These are phyloP conservation scores for Dromas ardeola DNA, from an alignment of 2,113 vertebrate genomes.

Conservation along the genomic window DNA sequence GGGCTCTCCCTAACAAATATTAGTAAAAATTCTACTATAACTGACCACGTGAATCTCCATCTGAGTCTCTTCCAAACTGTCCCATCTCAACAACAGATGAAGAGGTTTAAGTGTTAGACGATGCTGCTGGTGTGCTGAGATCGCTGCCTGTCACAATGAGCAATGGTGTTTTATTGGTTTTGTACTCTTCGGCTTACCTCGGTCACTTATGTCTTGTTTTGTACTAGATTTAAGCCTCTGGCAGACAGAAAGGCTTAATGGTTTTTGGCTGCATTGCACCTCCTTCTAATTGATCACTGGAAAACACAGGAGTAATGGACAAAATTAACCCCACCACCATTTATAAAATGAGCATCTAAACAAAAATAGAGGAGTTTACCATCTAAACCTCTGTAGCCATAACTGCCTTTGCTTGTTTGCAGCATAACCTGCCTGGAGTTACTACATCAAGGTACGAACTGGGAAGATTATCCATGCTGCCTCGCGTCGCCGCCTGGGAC, in stretches of 20 bases:
- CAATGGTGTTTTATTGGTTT: background rate
- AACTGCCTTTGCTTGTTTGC: background rate
- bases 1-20: background rate
- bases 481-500: too few species aligned
- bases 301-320: background rate
- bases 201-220: background rate
- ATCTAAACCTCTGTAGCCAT: background rate
- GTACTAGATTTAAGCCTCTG: background rate
- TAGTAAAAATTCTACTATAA: background rate
- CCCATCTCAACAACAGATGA: background rate
- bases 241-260: background rate
- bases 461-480: background rate
- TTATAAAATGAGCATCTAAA: background rate
- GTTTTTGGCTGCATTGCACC: background rate
- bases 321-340: background rate
- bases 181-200: background rate
- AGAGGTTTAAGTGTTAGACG: background rate
- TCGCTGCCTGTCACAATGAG: background rate
- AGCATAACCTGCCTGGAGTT: background rate
- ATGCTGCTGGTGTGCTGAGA: background rate
- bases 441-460: background rate
- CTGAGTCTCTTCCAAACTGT: background rate
- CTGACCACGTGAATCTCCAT: background rate
- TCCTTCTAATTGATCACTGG: background rate
- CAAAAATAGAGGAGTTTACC: background rate